Percentiles rank a stretch among this genome's conserved stretches.
Evolutionary conservation across 1,140 invertebrate genomes (phyloP).

Genomic region (Ostrea edulis): DNA sequence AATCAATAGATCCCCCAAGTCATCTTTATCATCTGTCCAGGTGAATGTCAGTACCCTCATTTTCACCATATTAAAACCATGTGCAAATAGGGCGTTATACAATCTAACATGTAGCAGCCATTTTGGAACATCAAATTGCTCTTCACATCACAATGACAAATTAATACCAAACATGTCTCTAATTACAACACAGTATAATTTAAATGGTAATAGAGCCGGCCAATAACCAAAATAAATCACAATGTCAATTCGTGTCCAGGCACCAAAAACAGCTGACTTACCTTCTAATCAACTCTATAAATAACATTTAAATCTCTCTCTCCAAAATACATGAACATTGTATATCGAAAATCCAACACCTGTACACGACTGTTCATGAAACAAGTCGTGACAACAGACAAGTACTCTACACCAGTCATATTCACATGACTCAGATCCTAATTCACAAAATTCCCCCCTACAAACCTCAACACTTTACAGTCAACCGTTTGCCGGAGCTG

Average conservation of each 20-base stretch:
- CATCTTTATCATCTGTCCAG: conserved; percentile 4
- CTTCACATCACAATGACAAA: conserved; percentile 8
- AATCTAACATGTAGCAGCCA: conserved; percentile 31
- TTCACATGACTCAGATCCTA: conserved; percentile 32
- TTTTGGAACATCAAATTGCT: conserved; percentile 13
- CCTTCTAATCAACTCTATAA: conserved; percentile 4
- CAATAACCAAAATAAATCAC: conserved; percentile 28
- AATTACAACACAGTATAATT: conserved; percentile 1
- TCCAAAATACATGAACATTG: not conserved
- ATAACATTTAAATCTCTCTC: conserved; percentile 5
- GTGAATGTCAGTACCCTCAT: conserved; percentile 1
- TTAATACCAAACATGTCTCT: conserved; percentile 17
- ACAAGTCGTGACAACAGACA: not conserved
- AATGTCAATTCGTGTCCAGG: not conserved
- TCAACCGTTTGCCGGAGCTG: not conserved
- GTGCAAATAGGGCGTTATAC: conserved; percentile 26
- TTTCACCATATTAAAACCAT: conserved; percentile 26
- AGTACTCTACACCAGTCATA: conserved; percentile 4
- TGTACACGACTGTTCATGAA: not conserved
- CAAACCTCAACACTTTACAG: not conserved
- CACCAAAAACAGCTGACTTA: not conserved
- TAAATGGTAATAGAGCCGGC: not conserved
- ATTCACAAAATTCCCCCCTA: not conserved
- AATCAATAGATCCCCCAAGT: conserved; percentile 6
- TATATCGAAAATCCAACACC: not conserved